These are phyloP conservation scores for Hirudo medicinalis DNA, from an alignment of 1,140 invertebrate genomes.

Conservation along the genomic window DNA sequence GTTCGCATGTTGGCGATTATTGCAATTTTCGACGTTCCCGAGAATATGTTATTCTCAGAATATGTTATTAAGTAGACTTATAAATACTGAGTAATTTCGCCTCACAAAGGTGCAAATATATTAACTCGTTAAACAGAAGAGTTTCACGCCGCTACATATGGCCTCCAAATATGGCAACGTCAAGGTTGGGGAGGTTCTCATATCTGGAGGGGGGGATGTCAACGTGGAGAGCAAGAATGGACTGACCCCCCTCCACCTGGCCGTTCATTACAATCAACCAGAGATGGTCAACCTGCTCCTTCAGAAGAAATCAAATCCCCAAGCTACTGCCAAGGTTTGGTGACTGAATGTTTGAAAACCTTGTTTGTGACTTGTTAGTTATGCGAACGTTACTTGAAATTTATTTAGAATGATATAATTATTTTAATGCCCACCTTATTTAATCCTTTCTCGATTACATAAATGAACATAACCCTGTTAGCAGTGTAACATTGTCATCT, in stretches of 20 bases:
- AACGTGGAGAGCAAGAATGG: slow-evolving; percentile 93
- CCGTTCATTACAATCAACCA: slow-evolving; percentile 90
- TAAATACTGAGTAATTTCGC: slow-evolving; percentile 31
- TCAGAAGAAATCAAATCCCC: slow-evolving; percentile 84
- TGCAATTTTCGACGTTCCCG: background rate
- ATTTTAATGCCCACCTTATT: slow-evolving; percentile 80
- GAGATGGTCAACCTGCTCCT: slow-evolving; percentile 68
- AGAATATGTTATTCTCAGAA: slow-evolving; percentile 43
- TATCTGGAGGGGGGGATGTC: slow-evolving; percentile 81
- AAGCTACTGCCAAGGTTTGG: slow-evolving; percentile 75
- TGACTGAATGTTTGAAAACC: slow-evolving; percentile 21
- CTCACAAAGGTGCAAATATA: slow-evolving; percentile 16
- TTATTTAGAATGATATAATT: no score
- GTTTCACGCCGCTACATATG: slow-evolving; percentile 91
- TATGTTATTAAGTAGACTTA: no score
- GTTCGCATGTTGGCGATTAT: background rate
- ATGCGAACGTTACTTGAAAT: no score
- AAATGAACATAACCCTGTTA: no score
- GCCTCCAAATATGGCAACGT: slow-evolving; percentile 96
- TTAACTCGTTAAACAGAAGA: slow-evolving; percentile 53
- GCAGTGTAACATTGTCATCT: background rate
- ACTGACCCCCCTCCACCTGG: slow-evolving; percentile 92
- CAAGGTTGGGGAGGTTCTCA: slow-evolving; percentile 78
- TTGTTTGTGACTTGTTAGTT: no score
- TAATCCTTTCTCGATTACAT: background rate